Evolutionary conservation across 2,797 vertebrate genomes (phyloP).

Genomic region (Hippoglossus hippoglossus): DNA sequence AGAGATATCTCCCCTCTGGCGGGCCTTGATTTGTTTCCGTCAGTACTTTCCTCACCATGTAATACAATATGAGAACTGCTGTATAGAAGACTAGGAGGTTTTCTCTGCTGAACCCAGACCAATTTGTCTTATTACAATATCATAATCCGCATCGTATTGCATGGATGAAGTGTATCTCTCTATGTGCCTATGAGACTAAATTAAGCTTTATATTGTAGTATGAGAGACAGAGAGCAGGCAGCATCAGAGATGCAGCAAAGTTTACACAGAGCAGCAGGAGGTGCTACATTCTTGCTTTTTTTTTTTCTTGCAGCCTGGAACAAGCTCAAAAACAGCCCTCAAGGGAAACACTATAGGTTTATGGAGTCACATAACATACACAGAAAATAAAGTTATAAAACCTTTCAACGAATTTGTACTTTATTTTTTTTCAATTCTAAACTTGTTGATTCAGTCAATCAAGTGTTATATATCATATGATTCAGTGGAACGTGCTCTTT

Average conservation of each 20-base stretch:
- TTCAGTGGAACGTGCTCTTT: too few species aligned
- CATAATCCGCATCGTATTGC: background rate
- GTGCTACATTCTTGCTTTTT: background rate
- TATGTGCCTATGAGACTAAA: slow-evolving; percentile 14
- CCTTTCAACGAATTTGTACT: too few species aligned
- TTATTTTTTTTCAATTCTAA: too few species aligned
- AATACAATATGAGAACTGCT: slow-evolving; percentile 8
- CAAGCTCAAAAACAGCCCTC: too few species aligned
- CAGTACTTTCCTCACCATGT: slow-evolving; percentile 22
- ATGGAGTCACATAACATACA: too few species aligned
- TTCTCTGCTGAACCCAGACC: background rate
- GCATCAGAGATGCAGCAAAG: slow-evolving; percentile 21
- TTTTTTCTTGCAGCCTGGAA: too few species aligned
- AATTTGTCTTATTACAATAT: background rate
- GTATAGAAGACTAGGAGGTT: background rate
- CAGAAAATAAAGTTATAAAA: too few species aligned
- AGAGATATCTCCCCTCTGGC: too few species aligned
- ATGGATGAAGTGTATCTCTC: background rate
- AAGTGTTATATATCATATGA: too few species aligned
- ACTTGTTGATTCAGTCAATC: too few species aligned
- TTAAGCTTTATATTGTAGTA: background rate
- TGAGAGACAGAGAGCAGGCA: slow-evolving; percentile 15
- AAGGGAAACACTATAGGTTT: too few species aligned
- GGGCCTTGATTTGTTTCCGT: slow-evolving; percentile 16
- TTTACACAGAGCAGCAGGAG: slow-evolving; percentile 12